Base-by-base conservation (phyloP, 2,888 invertebrate genomes). In the Cataglyphis rosenhaueri region DNA sequence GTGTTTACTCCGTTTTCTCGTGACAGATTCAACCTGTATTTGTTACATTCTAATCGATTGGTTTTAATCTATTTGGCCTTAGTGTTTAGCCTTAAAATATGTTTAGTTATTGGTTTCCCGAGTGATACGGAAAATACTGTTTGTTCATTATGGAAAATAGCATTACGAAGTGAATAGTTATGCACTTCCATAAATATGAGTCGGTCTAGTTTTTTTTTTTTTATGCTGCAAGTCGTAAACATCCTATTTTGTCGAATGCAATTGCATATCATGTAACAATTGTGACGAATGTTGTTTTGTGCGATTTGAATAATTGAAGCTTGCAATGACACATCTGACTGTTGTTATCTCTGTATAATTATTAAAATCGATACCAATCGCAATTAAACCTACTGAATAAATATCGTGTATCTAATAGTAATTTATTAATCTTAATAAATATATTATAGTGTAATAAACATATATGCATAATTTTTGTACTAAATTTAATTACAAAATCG, bases 11-110 rank as follows among this genome's bases (percentile, higher is more conserved):
- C 29, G 57, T 70, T 78, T 70, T 44, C 35, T 48, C 32, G 44
- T 35, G 57, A 76, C 18, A 70, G 29, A 2, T 44, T 41, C 41
- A 21, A 0, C 15, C n/a, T 41, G 41, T 41, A 29, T n/a, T 29
- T 59, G 3, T 59, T 32, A 10, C 44, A 41, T 44, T 70, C 59
- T 59, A 78, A 78, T 59, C 70, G 44, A 70, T 78, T 78, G 21
- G 2, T 71, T 71, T 78, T 12, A 8, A 78, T 70, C 21, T 68
- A 59, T 44, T 44, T 18, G 18, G 21, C 41, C 21, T 57, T 4
- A 18, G 18, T 44, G 21, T 21, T 32, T 32, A 32, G 6, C 32
- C 6, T 35, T 35, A 38, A 68, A 78, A 68, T 76, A 57, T 68
- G 18, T 29, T 32, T 32, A 10, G 48, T 21, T 32, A 5, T 0